Conservation (phyloP, 2,113 vertebrate species). For the Entosphenus tridentatus region DNA sequence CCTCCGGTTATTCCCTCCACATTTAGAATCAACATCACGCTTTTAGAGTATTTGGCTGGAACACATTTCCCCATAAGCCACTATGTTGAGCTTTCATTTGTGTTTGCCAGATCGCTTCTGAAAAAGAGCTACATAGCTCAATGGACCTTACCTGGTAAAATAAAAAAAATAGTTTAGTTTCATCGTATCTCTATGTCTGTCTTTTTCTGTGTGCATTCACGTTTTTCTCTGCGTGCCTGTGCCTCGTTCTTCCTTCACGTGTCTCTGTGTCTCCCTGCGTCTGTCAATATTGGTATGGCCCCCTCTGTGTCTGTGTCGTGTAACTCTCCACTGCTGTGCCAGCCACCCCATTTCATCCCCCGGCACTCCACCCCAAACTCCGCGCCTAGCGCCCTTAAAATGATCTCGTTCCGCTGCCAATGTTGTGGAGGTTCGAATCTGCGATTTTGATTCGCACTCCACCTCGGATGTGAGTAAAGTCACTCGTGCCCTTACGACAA, state of each 20-base stretch:
- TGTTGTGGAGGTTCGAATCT: too few species aligned
- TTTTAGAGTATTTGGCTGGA: too few species aligned
- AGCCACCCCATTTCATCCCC: not conserved
- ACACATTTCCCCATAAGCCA: too few species aligned
- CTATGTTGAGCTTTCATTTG: too few species aligned
- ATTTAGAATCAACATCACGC: too few species aligned
- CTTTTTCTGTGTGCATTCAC: not conserved
- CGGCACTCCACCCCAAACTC: not conserved
- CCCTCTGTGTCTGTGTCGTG: not conserved
- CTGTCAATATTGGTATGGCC: not conserved
- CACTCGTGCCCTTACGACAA: too few species aligned
- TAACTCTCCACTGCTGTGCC: not conserved
- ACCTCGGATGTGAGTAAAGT: too few species aligned
- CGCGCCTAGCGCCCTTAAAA: not conserved
- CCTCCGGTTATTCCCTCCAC: too few species aligned
- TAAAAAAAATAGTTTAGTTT: conserved; percentile 8
- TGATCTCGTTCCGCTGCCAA: too few species aligned
- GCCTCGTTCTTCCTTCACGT: not conserved
- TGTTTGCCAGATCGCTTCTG: too few species aligned
- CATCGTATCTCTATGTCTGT: not conserved
- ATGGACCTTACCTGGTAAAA: conserved; percentile 15
- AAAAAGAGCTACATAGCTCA: conserved; percentile 5
- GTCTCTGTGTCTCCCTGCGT: not conserved
- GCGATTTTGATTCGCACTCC: too few species aligned
- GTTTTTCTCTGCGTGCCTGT: not conserved